Evolutionary conservation across 2,797 vertebrate species (phyloP).

Genomic region (Bryconaethiops microstoma): DNA sequence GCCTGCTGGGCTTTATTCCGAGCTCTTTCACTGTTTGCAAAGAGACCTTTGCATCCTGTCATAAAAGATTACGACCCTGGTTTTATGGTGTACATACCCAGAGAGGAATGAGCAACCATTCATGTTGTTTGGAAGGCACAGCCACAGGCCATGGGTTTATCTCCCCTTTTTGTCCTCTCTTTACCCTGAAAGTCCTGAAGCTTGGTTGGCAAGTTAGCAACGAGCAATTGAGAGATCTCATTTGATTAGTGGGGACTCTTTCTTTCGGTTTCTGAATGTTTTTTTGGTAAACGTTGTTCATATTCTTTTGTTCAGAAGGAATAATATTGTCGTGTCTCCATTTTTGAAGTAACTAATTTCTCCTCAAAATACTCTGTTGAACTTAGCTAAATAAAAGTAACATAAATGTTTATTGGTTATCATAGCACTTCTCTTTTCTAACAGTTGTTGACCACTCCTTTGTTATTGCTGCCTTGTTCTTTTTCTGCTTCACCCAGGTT

Average conservation of each 20-base stretch:
- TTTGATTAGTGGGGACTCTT: conserved; percentile 71
- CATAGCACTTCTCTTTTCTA: neutral
- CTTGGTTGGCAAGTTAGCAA: conserved; percentile 72
- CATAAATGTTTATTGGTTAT: neutral
- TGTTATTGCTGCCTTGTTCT: neutral
- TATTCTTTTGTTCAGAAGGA: neutral
- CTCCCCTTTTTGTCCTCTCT: conserved; percentile 76
- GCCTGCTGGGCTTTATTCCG: conserved; percentile 90
- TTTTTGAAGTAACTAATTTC: too few species aligned
- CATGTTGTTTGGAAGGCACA: conserved; percentile 82
- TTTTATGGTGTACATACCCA: conserved; percentile 88
- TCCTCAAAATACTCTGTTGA: too few species aligned
- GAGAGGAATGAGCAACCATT: conserved; percentile 87
- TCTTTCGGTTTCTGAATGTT: conserved; percentile 31
- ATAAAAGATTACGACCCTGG: conserved; percentile 96
- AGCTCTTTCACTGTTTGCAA: conserved; percentile 90
- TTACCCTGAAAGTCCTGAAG: conserved; percentile 78
- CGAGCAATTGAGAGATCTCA: conserved; percentile 71
- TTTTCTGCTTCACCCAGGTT: conserved; percentile 75
- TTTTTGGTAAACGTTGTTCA: neutral
- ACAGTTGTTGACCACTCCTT: neutral
- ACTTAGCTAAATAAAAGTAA: neutral
- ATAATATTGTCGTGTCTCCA: neutral
- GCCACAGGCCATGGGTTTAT: conserved; percentile 85
- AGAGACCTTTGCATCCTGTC: conserved; percentile 93